Evolutionary conservation across 2,888 invertebrate species (phyloP).

Genomic region (Sinotaia quadrata): DNA sequence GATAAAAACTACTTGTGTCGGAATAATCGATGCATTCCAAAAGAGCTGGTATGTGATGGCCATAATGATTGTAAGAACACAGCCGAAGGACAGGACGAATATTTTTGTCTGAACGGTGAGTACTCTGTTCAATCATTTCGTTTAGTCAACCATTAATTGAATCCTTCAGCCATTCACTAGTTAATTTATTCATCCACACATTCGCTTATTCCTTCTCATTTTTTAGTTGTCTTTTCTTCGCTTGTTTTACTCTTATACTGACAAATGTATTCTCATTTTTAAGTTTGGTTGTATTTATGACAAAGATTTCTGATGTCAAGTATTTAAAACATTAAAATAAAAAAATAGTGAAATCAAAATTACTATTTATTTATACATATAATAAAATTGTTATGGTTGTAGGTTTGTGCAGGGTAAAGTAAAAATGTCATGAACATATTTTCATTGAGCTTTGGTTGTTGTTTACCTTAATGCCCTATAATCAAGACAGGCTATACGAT

Average conservation of each 20-base stretch:
- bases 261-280: not conserved
- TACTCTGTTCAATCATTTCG: not conserved
- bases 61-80: slow-evolving; percentile 72
- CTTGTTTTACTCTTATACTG: not conserved
- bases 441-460: too few species aligned
- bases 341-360: too few species aligned
- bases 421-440: too few species aligned
- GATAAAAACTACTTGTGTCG: slow-evolving; percentile 50
- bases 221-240: not conserved
- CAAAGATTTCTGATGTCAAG: too few species aligned
- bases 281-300: too few species aligned
- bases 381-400: too few species aligned
- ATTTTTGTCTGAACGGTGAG: slow-evolving; percentile 67
- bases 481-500: too few species aligned
- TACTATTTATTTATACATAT: too few species aligned
- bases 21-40: slow-evolving; percentile 68
- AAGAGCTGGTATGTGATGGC: slow-evolving; percentile 72
- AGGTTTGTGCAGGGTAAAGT: too few species aligned
- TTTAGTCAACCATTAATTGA: not conserved
- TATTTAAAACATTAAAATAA: too few species aligned
- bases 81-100: slow-evolving; percentile 69
- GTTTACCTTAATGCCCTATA: too few species aligned
- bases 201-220: not conserved
- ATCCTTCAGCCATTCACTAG: not conserved
- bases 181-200: not conserved